Base-by-base conservation (phyloP, 2,797 vertebrate species). In the Sebastes oblongus region DNA sequence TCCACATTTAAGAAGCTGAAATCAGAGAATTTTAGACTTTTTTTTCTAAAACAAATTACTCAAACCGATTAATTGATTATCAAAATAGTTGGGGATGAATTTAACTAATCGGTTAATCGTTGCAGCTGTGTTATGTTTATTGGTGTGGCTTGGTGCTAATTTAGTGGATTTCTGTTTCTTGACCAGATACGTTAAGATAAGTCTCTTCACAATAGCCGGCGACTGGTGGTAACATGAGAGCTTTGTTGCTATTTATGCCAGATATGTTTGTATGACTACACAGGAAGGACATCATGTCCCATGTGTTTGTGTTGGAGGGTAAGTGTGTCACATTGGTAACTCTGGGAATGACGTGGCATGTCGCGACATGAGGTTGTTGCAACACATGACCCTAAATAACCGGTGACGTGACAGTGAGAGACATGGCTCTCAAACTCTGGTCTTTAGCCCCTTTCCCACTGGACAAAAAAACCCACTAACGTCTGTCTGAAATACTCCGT, bases 361-460 rank as follows among this genome's bases (percentile, higher is more conserved):
- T 55, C 42, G 6, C 54, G 10, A 79, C 52, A 62, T 72, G 69
- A 80, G 66, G 3, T 34, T 59, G 67, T 46, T 46, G 42, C 16
- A 46, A 4, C 68, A 65, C 73, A 71, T 82, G 78, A 75, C 56
- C 39, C 61, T 13, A 60, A 61, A 58, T 68, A 77, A 72, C 4
- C n/a, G 16, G 39, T 77, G 88, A 80, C 85, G 61, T 89, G 89
- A 91, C 71, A 50, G 50, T 72, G 56, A 80, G 46, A 81, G 46
- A 79, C 27, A 11, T 13, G 11, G 20, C 18, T 39, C 12, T 22
- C 8, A 4, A n/a, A 16, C n/a, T 27, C 55, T 55, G 8, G 24
- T 29, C 14, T 42, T 6, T 3, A 22, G 36, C 13, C 8, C 8
- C 34, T 42, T 25, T 25, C 7, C 22, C 36, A 42, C 24, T 46